Evolutionary conservation across 1,140 invertebrate genomes (phyloP), one percentile per base, ranked within the genome.

Genomic region (Drosophila pandora): DNA sequence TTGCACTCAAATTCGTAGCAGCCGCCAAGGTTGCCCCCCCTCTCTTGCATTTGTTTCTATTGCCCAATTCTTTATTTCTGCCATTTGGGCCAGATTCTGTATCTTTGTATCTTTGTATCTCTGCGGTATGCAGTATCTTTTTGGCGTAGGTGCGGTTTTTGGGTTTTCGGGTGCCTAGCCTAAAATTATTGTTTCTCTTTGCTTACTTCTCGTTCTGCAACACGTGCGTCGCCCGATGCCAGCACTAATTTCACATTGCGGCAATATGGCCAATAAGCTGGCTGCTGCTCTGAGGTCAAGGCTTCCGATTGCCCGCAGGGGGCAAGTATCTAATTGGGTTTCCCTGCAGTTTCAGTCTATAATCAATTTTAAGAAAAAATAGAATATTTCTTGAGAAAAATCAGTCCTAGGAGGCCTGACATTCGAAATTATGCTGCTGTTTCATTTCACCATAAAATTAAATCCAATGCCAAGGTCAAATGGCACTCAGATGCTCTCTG

Each of bases 401-500:
- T 28, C 25, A 28, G 25, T 28, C 25, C 6, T 28, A 28, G 25
- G 25, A 5, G 25, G 52, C 28, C 39, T 74, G 59, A 13, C 52
- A 75, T 34, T 74, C 58, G 50, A 23, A 52, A 74, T 71, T 87
- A 79, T 88, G 75, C 78, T 81, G 68, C 77, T 71, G 78, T 74
- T 65, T 63, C n/a, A 77, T 80, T 85, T 88, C 67, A 60, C 82
- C 85, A 88, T 62, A 73, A 79, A 79, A 83, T 82, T 79, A 87
- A 88, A 83, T 88, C 77, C 83, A 87, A 89, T 87, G 83, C 75
- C 83, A 87, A 88, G 83, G 83, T 87, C 62, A 75, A 55, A 56
- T 87, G 68, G 68, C 56, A 72, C 70, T 71, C 74, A 59, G 79
- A 76, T 78, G 82, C 77, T 49, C 23, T 13, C 43, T 17, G 17